Base-by-base conservation (phyloP, 2,888 invertebrate species). In the Cephus sareptanus region DNA sequence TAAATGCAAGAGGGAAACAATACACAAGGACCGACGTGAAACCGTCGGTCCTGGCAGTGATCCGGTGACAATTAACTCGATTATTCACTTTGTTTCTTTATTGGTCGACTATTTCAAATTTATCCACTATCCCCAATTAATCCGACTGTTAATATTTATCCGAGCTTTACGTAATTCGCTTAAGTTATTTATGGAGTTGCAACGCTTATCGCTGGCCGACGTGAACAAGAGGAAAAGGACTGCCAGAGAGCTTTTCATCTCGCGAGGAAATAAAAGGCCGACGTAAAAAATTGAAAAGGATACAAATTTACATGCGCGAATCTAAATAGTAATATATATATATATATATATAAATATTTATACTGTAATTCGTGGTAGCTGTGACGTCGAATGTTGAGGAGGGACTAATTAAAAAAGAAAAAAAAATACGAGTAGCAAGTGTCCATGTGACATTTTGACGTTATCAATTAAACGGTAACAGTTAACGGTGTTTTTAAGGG, bases 261-360 rank as follows among this genome's bases (percentile, higher is more conserved):
- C 40, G 15, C 40, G 40, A 40, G 6, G 40, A 40, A 40, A 40
- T 15, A 40, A 40, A 40, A 40, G 15, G 6, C 4, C 11, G 69
- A 75, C n/a, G 69, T 34, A 0, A 75, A 69, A 37, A 37, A 30
- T 70, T 2, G 35, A 76, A 70, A 11, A 70, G 9, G 56, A 73
- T 13, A 71, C 74, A 34, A 73, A n/a, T 71, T 15, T 4, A 15
- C 15, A 15, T 40, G 15, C 40, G 40, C 40, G 40, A 40, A 15
- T 69, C 34, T 76, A 34, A 69, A 37, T 75, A 34, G 34, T 30
- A 75, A 76, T 37, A 23, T 71, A 71, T 71, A 33, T 70, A 70
- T 70, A 70, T 70, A 30, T 35, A 35, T 35, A 12, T 35, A 3
- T 35, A 35, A 12, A 70, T 33, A 13, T 71, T 71, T 71, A 30